Evolutionary conservation across 1,140 invertebrate genomes (phyloP).

Genomic region (Contarinia nasturtii): DNA sequence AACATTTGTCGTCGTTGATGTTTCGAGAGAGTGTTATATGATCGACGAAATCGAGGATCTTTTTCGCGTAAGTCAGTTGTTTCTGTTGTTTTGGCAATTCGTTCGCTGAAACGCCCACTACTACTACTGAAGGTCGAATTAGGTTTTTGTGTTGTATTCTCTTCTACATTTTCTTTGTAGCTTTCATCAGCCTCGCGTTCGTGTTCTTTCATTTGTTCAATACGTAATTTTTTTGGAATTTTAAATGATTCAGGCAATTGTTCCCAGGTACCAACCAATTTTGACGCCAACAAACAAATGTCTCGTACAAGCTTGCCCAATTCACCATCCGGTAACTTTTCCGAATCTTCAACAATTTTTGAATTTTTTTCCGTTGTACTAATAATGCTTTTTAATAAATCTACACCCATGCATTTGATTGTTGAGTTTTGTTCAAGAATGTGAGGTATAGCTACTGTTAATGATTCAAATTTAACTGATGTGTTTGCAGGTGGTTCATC

Average conservation of each 20-base stretch:
- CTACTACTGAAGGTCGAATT: neutral
- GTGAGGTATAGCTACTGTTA: too few species aligned
- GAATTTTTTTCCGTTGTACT: constrained; percentile 11
- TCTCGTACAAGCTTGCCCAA: neutral
- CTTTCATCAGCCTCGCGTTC: constrained; percentile 54
- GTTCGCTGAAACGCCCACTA: neutral
- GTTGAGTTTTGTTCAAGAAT: too few species aligned
- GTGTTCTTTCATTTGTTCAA: constrained; percentile 84
- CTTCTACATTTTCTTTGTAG: constrained; percentile 5
- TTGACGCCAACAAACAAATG: neutral
- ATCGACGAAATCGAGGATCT: too few species aligned
- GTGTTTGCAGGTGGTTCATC: neutral
- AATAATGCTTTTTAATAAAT: too few species aligned
- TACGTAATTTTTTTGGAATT: constrained; percentile 87
- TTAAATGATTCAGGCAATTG: constrained; percentile 47
- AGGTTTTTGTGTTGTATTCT: neutral
- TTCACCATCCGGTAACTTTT: constrained; percentile 2
- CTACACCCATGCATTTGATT: too few species aligned
- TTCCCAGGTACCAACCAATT: constrained; percentile 13
- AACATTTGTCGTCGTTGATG: constrained; percentile 55
- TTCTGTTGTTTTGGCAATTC: too few species aligned
- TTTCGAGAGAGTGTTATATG: constrained; percentile 30
- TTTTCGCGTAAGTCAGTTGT: too few species aligned
- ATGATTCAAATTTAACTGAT: too few species aligned
- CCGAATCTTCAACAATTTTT: constrained; percentile 3